Base-by-base conservation (phyloP, 2,888 invertebrate species). In the Palloptera scutellata region DNA sequence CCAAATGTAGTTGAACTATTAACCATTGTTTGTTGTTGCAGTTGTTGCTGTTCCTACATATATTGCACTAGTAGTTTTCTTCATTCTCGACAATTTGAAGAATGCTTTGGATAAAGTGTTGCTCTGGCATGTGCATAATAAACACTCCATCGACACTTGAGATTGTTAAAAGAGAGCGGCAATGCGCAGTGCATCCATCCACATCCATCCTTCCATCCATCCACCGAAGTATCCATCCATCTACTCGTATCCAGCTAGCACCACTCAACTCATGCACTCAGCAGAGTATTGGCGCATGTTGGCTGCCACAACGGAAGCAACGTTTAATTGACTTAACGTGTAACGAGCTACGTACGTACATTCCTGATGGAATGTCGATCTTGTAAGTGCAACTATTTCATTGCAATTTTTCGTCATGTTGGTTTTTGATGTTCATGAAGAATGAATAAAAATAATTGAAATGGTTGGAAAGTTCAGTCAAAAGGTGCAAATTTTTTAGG, bases 271-370 rank as follows among this genome's bases (percentile, higher is more conserved):
- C 12, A 12, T 48, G 48, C 40, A 40, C 52, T 60, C 41, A 40
- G 12, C 17, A 8, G 48, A 13, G 12, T 17, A 30, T 30, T 61
- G 61, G 41, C 20, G 12, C 19, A 17, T 48, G 48, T 15, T 48
- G 48, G 55, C 40, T 57, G 48, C 61, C 70, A 70, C 71, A 68
- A 66, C 68, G 68, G 69, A 71, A 69, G 70, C 64, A 69, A 69
- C 67, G 66, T 72, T 72, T 73, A 72, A 73, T 73, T 73, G 73
- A 70, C 65, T 69, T 73, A 72, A 72, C 72, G 70, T 73, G 72
- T 73, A 72, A 70, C 66, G 59, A 67, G 70, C 66, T 69, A 64
- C 66, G 66, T 63, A 67, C 59, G 48, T 54, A 60, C 53, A 59
- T 57, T 59, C 59, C 41, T 53, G 58, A 53, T 64, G 64, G 58